Conservation (phyloP, 2,888 invertebrate genomes). For the Bursaphelenchus okinawaensis region DNA sequence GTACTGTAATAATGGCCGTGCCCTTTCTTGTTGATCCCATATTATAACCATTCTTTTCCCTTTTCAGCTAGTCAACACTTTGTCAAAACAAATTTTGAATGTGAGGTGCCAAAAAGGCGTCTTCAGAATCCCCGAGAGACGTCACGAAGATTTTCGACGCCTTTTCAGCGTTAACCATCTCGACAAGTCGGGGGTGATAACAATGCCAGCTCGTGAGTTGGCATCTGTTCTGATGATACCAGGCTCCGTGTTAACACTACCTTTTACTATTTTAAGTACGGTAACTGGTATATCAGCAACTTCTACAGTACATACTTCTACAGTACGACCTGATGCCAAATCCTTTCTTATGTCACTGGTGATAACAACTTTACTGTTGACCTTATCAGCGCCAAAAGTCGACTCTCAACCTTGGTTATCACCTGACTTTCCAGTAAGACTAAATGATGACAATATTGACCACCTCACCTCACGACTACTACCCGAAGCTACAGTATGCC, state of each 20-base stretch:
- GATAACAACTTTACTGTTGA: too few relatives aligned
- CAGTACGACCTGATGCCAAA: too few relatives aligned
- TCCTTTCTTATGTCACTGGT: too few relatives aligned
- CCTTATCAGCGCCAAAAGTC: too few relatives aligned
- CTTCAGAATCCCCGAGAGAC: not conserved
- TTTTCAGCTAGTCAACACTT: not conserved
- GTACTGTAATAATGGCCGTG: not conserved
- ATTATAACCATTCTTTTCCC: not conserved
- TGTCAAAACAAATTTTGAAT: not conserved
- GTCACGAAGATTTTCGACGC: not conserved
- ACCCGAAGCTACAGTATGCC: slow-evolving; percentile 22
- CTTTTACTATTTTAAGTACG: too few relatives aligned
- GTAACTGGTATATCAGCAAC: too few relatives aligned
- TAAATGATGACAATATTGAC: not conserved
- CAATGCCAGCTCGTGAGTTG: not conserved
- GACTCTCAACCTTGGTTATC: slow-evolving; percentile 11
- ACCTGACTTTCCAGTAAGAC: not conserved
- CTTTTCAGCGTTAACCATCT: not conserved
- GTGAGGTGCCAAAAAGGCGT: not conserved
- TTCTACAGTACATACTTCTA: too few relatives aligned
- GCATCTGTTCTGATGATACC: not conserved
- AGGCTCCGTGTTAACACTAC: too few relatives aligned
- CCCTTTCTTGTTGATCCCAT: not conserved
- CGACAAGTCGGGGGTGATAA: not conserved
- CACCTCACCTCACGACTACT: not conserved